Base-by-base conservation (phyloP, 2,797 vertebrate species). In the Sebastes vulpes region DNA sequence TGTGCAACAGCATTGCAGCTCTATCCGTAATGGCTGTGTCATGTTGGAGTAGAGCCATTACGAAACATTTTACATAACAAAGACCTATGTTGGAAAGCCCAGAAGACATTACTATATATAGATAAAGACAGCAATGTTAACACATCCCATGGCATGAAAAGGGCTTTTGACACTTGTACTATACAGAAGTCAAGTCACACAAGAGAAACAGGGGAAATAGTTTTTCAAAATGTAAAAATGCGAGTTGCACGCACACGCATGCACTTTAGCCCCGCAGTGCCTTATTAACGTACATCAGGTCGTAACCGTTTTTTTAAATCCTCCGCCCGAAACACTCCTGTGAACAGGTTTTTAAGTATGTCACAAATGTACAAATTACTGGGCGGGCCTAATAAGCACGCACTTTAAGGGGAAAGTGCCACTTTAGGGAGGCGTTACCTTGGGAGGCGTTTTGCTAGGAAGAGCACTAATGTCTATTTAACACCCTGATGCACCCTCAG, bases 401-500 rank as follows among this genome's bases (percentile, higher is more conserved):
- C 66, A 71, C 81, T 89, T 90, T 84, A 81, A 72, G 59, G 61
- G 61, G 72, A 91, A 90, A 92, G 80, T 82, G 87, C 29, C 90
- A 82, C 92, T 94, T 87, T 84, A 81, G 78, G 72, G 81, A 86
- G 91, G 91, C 76, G 81, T 92, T 87, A 91, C 91, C 89, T 91
- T 83, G 90, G 69, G 87, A 89, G 82, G 81, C 69, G 63, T 88
- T 94, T 94, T 85, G 87, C 77, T 84, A 85, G 87, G 75, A 89
- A 77, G 89, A 90, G 79, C 78, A 80, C 89, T 95, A 92, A 95
- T 93, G 89, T 92, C 92, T 92, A 86, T 95, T 95, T 94, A 93
- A 94, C 93, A 93, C 88, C 88, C 86, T 75, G 84, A 82, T 89
- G 91, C 89, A 80, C 91, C 92, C 88, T 87, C 72, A 84, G 91